Conservation (phyloP, 2,797 vertebrate species). For the Phalanger gymnotis region DNA sequence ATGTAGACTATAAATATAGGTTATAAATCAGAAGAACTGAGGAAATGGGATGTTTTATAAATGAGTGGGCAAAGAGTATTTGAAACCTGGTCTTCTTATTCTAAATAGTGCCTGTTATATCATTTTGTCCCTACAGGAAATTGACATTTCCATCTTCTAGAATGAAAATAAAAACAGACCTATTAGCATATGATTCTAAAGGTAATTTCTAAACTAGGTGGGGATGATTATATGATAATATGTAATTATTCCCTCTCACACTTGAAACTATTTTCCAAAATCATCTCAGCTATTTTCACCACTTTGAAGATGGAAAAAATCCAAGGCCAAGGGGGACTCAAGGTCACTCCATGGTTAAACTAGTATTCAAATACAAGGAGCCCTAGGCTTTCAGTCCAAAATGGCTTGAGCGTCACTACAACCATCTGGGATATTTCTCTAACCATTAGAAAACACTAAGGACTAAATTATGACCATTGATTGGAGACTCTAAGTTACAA, state of each 20-base stretch:
- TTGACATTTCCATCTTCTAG: neutral
- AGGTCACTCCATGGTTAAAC: neutral
- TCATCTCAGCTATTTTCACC: neutral
- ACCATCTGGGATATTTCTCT: too few relatives aligned
- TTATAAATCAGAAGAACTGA: neutral
- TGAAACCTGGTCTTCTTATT: neutral
- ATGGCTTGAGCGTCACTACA: too few relatives aligned
- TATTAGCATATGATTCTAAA: neutral
- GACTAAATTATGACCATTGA: neutral
- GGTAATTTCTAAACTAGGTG: neutral
- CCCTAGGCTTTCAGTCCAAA: neutral
- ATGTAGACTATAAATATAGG: neutral
- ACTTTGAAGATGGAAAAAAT: neutral
- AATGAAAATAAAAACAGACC: neutral
- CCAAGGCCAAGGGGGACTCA: neutral
- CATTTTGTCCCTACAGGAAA: neutral
- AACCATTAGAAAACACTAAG: neutral
- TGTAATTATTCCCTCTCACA: too few relatives aligned
- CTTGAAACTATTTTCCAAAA: neutral
- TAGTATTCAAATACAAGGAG: neutral
- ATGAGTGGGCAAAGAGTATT: neutral
- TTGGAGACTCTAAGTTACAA: neutral
- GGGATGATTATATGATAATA: neutral
- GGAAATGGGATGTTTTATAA: neutral
- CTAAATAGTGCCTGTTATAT: neutral